These are phyloP conservation scores for Callimico goeldii DNA, from an alignment of 2,797 vertebrate genomes.

Conservation along the genomic window DNA sequence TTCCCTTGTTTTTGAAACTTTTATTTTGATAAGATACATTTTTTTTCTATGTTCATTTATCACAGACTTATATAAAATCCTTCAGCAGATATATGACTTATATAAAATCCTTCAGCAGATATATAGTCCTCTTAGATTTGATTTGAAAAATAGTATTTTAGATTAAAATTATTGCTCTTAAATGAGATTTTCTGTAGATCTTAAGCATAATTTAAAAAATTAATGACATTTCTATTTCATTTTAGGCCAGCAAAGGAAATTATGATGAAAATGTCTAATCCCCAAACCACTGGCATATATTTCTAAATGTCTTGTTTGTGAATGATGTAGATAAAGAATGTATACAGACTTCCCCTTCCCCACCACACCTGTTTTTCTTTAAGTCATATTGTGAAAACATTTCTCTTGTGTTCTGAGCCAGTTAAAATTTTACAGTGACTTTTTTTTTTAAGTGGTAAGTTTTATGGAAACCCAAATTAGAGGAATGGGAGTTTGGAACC, in stretches of 20 bases:
- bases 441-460: background rate
- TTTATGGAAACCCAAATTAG: background rate
- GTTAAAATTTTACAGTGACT: background rate
- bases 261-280: background rate
- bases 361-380: background rate
- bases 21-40: background rate
- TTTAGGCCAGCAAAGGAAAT: background rate
- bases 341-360: background rate
- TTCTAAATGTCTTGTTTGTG: background rate
- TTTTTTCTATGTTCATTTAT: conserved; percentile 42
- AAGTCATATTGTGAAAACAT: background rate
- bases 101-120: conserved; percentile 19
- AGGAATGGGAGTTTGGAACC: background rate
- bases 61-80: background rate
- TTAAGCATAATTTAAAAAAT: background rate
- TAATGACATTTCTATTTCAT: background rate
- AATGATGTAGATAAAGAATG: background rate
- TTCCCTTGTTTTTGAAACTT: conserved; percentile 16
- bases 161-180: background rate
- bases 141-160: conserved; percentile 27
- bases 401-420: background rate
- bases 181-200: background rate
- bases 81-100: background rate
- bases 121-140: background rate
- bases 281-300: background rate